These are phyloP conservation scores for Bombus polaris DNA, from an alignment of 1,140 invertebrate genomes.

Conservation along the genomic window DNA sequence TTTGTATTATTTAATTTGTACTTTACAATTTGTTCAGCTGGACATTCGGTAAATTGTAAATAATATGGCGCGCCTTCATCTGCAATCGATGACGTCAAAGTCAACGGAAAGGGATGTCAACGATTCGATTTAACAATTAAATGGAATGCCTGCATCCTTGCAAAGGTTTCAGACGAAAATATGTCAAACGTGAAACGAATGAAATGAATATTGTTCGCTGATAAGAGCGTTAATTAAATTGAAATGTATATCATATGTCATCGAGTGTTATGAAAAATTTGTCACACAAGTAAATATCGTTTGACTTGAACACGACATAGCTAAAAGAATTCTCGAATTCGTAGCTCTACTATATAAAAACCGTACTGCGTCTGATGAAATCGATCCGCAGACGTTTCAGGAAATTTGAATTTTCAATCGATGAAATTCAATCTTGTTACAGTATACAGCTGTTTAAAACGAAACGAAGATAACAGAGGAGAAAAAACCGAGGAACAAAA, in stretches of 20 bases:
- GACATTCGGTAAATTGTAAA: conserved; percentile 34
- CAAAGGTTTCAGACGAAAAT: too few species aligned
- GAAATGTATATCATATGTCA: neutral
- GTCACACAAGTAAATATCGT: neutral
- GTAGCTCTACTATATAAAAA: neutral
- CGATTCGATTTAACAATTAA: conserved; percentile 22
- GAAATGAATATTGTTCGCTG: neutral
- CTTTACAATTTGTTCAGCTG: too few species aligned
- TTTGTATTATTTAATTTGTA: too few species aligned
- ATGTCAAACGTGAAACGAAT: too few species aligned
- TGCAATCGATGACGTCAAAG: conserved; percentile 64
- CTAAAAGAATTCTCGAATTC: neutral
- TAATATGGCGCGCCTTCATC: conserved; percentile 60
- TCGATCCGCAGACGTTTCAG: neutral
- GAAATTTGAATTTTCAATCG: neutral
- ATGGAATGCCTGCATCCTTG: neutral
- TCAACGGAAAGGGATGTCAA: conserved; percentile 33
- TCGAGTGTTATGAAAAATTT: neutral
- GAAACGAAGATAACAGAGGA: neutral
- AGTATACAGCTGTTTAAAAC: too few species aligned
- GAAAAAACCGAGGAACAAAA: too few species aligned
- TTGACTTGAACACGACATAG: neutral
- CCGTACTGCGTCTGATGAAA: conserved; percentile 23
- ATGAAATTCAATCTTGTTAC: neutral
- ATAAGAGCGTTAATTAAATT: neutral